Evolutionary conservation across 2,797 vertebrate genomes (phyloP).

Genomic region (Gallinago stenura): DNA sequence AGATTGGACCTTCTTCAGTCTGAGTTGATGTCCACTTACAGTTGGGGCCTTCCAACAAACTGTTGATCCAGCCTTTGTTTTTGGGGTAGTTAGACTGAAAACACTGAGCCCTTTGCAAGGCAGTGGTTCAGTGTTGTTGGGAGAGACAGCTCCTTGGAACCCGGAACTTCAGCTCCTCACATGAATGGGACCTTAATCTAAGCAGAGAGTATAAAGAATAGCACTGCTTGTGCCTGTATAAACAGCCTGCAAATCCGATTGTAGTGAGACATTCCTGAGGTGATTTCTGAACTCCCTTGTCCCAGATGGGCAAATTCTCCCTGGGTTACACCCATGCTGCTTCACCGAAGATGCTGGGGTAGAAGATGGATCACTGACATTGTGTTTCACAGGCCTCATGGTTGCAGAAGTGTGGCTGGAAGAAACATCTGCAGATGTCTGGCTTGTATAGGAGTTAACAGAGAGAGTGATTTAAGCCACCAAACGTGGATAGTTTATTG

Average conservation of each 20-base stretch:
- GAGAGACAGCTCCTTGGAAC: neutral
- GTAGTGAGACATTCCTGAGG: conserved; percentile 17
- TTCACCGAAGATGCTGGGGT: accelerated
- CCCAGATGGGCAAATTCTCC: neutral
- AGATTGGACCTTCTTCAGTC: neutral
- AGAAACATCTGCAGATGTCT: neutral
- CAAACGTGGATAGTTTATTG: conserved; percentile 11
- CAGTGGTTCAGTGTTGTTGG: accelerated
- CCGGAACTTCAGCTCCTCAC: neutral
- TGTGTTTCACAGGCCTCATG: neutral
- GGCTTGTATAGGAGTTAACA: conserved; percentile 6
- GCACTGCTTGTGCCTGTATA: neutral
- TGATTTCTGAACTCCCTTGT: neutral
- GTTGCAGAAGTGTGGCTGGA: neutral
- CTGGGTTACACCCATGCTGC: neutral
- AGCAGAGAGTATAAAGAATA: neutral
- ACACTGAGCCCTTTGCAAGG: neutral
- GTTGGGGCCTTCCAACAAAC: neutral
- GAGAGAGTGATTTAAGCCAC: neutral
- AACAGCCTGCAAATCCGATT: neutral
- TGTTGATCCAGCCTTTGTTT: neutral
- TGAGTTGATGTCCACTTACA: neutral
- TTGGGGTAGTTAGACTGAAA: neutral
- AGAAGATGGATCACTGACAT: neutral
- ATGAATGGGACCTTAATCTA: neutral